phyloP scores from a whole-genome alignment of 2,113 vertebrate genomes.

The Cnemophilus loriae region DNA sequence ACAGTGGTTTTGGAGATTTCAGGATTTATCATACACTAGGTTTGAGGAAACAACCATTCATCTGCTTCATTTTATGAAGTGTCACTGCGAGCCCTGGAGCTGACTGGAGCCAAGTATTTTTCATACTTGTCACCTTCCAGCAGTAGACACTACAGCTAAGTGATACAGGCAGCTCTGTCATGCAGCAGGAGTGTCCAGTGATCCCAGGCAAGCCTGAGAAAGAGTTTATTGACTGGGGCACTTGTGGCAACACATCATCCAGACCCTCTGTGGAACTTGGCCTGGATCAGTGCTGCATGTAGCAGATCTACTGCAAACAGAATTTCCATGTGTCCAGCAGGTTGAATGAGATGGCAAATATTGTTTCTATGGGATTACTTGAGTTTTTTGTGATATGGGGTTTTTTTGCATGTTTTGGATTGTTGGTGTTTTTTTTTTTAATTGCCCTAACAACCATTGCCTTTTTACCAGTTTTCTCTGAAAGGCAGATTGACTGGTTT shows the following conservation, averaged over 20 bases:
- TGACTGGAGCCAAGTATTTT: not conserved
- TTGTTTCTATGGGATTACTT: not conserved
- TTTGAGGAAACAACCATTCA: not conserved
- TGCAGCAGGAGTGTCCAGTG: not conserved
- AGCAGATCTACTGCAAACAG: not conserved
- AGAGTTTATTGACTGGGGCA: not conserved
- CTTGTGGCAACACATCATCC: not conserved
- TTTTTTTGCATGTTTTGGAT: not conserved
- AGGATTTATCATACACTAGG: not conserved
- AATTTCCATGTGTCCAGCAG: not conserved
- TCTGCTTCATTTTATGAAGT: not conserved
- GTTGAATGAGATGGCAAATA: not conserved
- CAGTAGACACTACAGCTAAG: not conserved
- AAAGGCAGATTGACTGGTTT: not conserved
- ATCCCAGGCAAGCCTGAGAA: not conserved
- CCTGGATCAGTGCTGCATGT: not conserved
- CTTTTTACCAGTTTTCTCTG: not conserved
- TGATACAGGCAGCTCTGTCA: not conserved
- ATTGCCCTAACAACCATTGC: not conserved
- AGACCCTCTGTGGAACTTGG: not conserved
- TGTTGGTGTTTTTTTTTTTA: not conserved
- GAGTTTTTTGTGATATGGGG: rapidly evolving
- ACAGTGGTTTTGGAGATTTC: not conserved
- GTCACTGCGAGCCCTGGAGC: not conserved
- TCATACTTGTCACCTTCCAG: not conserved